phyloP scores from a whole-genome alignment of 2,797 vertebrate genomes.

The Notoglanidium macrostoma region DNA sequence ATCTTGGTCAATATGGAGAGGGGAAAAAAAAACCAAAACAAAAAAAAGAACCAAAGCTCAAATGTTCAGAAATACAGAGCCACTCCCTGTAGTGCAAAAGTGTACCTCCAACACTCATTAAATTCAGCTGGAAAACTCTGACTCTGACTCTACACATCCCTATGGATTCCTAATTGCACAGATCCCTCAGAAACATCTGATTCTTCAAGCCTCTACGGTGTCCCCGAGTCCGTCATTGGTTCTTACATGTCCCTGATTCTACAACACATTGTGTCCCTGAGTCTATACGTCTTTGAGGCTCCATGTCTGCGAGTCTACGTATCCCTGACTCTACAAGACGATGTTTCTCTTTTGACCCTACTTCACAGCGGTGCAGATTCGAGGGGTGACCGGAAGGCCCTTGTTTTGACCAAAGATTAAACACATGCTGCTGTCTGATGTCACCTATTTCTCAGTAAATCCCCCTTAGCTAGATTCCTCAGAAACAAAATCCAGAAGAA shows the following conservation, averaged over 20 bases:
- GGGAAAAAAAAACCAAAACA: not conserved
- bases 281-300: not conserved
- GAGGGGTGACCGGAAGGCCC: not conserved
- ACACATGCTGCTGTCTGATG: not conserved
- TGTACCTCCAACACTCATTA: not conserved
- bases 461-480: slow-evolving; percentile 52
- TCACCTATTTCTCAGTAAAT: slow-evolving; percentile 5
- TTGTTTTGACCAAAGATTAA: not conserved
- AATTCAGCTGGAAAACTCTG: not conserved
- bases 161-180: too few species aligned
- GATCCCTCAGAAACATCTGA: too few species aligned
- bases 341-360: not conserved
- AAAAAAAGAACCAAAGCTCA: not conserved
- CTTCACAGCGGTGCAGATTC: not conserved
- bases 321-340: not conserved
- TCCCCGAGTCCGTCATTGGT: too few species aligned
- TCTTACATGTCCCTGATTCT: not conserved
- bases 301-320: not conserved
- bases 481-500: slow-evolving; percentile 56
- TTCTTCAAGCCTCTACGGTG: not conserved
- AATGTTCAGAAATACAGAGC: not conserved
- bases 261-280: not conserved
- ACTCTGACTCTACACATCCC: not conserved
- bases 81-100: not conserved
- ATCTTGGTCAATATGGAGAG: not conserved